Base-by-base conservation (phyloP, 1,140 invertebrate species). In the Orius insidiosus region DNA sequence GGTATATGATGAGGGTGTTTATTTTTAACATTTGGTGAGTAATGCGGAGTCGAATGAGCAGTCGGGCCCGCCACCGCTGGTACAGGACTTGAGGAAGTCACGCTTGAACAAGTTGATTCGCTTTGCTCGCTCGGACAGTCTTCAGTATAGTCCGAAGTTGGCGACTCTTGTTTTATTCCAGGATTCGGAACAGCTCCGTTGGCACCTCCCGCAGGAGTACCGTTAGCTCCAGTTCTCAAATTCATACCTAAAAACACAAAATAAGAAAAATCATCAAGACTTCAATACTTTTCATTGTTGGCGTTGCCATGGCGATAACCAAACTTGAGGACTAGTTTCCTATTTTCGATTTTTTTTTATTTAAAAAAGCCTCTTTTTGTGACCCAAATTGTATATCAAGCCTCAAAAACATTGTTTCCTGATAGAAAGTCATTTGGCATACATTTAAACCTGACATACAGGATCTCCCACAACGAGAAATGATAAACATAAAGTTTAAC, bases 1-100 rank as follows among this genome's bases (percentile, higher is more conserved):
- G 76, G 75, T 66, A 78, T 69, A 60, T 79, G 76, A 53, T 74
- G 74, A 38, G 75, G 76, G 62, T 80, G 77, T 59, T 78, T 77
- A 55, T 74, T 69, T 49, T 66, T 68, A 63, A 60, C n/a, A 34
- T 40, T 13, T n/a, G 24, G 24, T 9, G 16, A 30, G 14, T 30
- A 46, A 30, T 35, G 44, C 18, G 44, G 14, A 37, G 31, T 48
- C 9, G 32, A 18, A 19, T 39, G 39, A 15, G 39, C 8, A 16
- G 31, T 33, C 14, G 47, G 47, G 8, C 41, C 41, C 7, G 24
- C 24, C 2, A 31, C 16, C 8, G 41, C 18, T 31, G 53, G 48
- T 7, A 52, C 45, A 10, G 53, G 53, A 42, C 53, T 55, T 7
- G 50, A 43, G 5, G 53, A 52, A 24, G 50, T 46, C 24, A 53